Percentiles rank a stretch among this genome's conserved stretches.
These are phyloP conservation scores for Cyclopterus lumpus DNA, from an alignment of 2,797 vertebrate species.

Conservation along the genomic window DNA sequence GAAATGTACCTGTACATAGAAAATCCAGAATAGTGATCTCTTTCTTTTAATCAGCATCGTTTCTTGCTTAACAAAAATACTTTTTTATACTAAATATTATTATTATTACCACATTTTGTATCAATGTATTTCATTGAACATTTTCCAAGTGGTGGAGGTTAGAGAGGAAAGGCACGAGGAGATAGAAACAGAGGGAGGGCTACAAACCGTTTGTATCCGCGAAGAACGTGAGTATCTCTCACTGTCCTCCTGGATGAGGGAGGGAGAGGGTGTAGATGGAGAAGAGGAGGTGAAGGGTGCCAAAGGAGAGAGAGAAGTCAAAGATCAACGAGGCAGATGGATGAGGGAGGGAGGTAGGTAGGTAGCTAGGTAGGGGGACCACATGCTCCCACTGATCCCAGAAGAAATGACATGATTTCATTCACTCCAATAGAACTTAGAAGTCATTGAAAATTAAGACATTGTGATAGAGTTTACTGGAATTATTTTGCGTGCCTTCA, in stretches of 20 bases:
- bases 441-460: neutral
- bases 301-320: conserved; percentile 35
- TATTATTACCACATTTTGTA: neutral
- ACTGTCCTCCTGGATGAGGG: conserved; percentile 91
- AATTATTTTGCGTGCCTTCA: neutral
- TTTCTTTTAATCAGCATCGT: too few species aligned
- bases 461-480: neutral
- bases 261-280: conserved; percentile 33
- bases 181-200: conserved; percentile 51
- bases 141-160: conserved; percentile 3
- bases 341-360: too few species aligned
- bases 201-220: conserved; percentile 91
- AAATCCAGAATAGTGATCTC: too few species aligned
- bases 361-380: neutral
- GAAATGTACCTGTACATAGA: too few species aligned
- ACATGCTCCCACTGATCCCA: neutral
- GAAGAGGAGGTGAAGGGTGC: conserved; percentile 20
- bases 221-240: conserved; percentile 91
- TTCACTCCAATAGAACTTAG: neutral
- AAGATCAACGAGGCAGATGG: conserved; percentile 45
- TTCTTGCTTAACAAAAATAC: neutral
- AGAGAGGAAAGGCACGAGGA: conserved; percentile 22
- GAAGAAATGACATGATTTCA: neutral
- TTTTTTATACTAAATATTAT: neutral
- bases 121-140: neutral